Base-by-base conservation (phyloP, 2,888 invertebrate species). In the Euplexia lucipara region DNA sequence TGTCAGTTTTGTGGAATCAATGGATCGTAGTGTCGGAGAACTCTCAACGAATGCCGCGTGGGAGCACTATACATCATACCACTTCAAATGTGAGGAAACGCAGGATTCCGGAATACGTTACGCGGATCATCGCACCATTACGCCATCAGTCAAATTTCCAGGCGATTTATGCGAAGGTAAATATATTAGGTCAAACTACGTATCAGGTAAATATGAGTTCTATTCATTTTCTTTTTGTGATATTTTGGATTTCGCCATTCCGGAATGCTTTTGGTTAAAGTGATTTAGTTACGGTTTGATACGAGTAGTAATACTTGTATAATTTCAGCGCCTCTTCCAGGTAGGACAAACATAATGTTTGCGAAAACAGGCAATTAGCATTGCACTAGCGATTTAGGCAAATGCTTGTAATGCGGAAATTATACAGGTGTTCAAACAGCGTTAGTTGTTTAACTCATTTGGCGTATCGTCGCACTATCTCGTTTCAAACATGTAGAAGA, bases 351-450 rank as follows among this genome's bases (percentile, higher is more conserved):
- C 37, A 34, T 22, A 52, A 68, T 48, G 41, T 54, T 59, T 48
- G 53, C 52, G 53, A 54, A 63, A 63, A 34, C 14, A 37, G 26
- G 35, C 42, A 65, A 72, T 65, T 51, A 61, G 32, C 12, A 14
- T 30, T 54, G n/a, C 6, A 12, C 3, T n/a, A 12, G 16, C 9
- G 12, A 34, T 16, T 59, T 39, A 69, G 56, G 68, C 39, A 18
- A 74, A 67, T 66, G 47, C 53, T 63, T 63, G 77, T 67, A 64
- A 68, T 47, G 18, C 35, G 52, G 22, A 65, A 74, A 48, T 78
- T 69, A 64, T 51, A 26, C 54, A 48, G 26, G 18, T 59, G 41
- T 63, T 53, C 49, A 48, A 61, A 30, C 39, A 30, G 58, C 32
- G 57, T 63, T 61, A 45, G 60, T 68, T 41, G 14, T 5, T 20